Evolutionary conservation across 2,888 invertebrate genomes (phyloP).

Genomic region (Dioctria rufipes): DNA sequence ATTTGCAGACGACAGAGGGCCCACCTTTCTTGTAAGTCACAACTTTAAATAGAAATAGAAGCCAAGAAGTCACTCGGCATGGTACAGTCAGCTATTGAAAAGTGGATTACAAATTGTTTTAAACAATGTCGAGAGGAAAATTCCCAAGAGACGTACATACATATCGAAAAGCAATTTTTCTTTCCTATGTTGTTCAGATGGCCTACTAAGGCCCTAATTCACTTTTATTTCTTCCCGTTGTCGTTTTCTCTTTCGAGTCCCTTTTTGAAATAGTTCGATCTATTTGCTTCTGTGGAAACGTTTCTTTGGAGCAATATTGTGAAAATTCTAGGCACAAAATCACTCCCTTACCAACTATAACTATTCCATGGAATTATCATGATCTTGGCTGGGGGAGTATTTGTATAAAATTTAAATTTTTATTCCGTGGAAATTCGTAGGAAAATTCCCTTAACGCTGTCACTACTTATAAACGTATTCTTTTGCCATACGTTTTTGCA

Average conservation of each 20-base stretch:
- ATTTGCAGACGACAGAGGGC: too few relatives aligned
- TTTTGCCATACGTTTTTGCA: too few relatives aligned
- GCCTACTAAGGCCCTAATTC: not conserved
- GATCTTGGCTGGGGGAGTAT: not conserved
- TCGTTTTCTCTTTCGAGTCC: not conserved
- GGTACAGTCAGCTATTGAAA: too few relatives aligned
- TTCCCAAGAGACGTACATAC: not conserved
- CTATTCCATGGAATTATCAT: not conserved
- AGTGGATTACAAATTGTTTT: too few relatives aligned
- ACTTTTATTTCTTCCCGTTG: not conserved
- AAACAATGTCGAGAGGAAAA: not conserved
- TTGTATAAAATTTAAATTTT: not conserved
- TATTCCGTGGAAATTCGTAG: not conserved
- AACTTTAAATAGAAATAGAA: too few relatives aligned
- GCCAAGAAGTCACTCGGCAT: too few relatives aligned
- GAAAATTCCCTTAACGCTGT: not conserved
- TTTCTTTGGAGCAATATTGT: not conserved
- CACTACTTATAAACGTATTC: too few relatives aligned
- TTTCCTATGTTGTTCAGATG: not conserved
- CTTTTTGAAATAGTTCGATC: not conserved
- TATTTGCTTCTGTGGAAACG: not conserved
- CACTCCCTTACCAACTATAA: constrained; percentile 4
- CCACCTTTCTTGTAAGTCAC: too few relatives aligned
- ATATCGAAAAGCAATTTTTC: not conserved
- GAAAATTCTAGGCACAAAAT: not conserved